Evolutionary conservation across 2,888 invertebrate genomes (phyloP).

Genomic region (Drosophila demipolita): DNA sequence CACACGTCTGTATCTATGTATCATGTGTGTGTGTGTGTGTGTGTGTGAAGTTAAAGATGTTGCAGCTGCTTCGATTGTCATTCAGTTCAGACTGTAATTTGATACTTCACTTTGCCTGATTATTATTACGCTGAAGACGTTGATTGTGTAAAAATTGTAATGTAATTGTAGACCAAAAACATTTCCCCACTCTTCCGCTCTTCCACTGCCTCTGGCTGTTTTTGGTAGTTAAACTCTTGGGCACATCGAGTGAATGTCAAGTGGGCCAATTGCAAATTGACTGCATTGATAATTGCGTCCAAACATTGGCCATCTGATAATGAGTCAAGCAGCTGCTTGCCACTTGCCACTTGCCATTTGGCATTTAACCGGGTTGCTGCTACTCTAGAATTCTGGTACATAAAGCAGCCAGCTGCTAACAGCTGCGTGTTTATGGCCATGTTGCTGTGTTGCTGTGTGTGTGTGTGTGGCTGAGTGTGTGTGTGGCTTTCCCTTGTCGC

Average conservation of each 20-base stretch:
- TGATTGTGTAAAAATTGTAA: slow-evolving; percentile 81
- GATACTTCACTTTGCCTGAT: slow-evolving; percentile 81
- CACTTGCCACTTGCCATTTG: slow-evolving; percentile 23
- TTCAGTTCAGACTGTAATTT: slow-evolving; percentile 71
- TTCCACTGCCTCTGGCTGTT: neutral
- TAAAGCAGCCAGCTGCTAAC: slow-evolving; percentile 45
- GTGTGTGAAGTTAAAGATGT: slow-evolving; percentile 21
- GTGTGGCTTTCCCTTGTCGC: slow-evolving; percentile 60
- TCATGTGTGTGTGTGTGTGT: slow-evolving; percentile 12
- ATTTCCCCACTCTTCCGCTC: slow-evolving; percentile 13
- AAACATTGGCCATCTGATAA: slow-evolving; percentile 40
- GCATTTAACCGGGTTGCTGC: slow-evolving; percentile 1
- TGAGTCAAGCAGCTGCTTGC: slow-evolving; percentile 17
- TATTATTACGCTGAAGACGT: slow-evolving; percentile 74
- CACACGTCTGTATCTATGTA: slow-evolving; percentile 33
- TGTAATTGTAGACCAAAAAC: slow-evolving; percentile 70
- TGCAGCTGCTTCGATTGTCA: slow-evolving; percentile 64
- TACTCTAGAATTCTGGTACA: slow-evolving; percentile 18
- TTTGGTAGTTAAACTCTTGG: slow-evolving; percentile 54
- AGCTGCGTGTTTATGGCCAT: slow-evolving; percentile 41
- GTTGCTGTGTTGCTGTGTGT: slow-evolving; percentile 3
- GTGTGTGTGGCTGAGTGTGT: neutral
- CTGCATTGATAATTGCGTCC: slow-evolving; percentile 61
- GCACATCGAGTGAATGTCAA: slow-evolving; percentile 63
- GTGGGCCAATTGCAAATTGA: slow-evolving; percentile 58